Base-by-base conservation (phyloP, 2,888 invertebrate species). In the Drosophila fulvimacula region DNA sequence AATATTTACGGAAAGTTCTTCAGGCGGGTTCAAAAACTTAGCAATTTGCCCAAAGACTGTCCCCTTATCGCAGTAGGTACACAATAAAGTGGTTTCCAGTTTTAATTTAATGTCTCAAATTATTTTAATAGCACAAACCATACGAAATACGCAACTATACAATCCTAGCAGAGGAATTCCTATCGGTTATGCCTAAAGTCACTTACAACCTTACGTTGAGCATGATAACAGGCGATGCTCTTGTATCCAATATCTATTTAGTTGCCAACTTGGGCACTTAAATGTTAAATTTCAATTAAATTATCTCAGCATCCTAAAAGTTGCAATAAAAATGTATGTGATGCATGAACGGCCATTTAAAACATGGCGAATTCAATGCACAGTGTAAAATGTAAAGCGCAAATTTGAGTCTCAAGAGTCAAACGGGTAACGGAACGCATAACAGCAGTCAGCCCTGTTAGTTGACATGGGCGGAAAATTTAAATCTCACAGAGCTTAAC, bases 31-130 rank as follows among this genome's bases (percentile, higher is more conserved):
- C 79, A 62, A 41, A n/a, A 32, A 0, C 24, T 11, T 0, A 75
- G 77, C 53, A 79, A 76, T 73, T 48, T 88, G 0, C 81, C 90
- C 5, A 60, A 21, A 13, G 57, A 32, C 0, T 89, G 77, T 60
- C 84, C 81, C 0, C 0, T 74, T 0, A 3, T 3, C 0, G 36
- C 49, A 32, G 82, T 87, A 38, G 73, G 79, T 80, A 19, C 10
- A 3, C 4, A 24, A 9, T 17, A 1, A 10, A 2, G n/a, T n/a
- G 3, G 7, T 27, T 15, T 24, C 1, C 27, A 7, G 27, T 30
- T 30, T 30, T 44, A n/a, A n/a, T n/a, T n/a, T n/a, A n/a, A 44
- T 44, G 3, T 7, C 0, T 24, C 1, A 24, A 15, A 44, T 24
- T 44, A 9, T 10, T 3, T 9, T 0, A 4, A 1, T 24, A 68